Evolutionary conservation across 92 coral and sea anemone genomes (phyloP).

Genomic region (Meandrina meandrites): DNA sequence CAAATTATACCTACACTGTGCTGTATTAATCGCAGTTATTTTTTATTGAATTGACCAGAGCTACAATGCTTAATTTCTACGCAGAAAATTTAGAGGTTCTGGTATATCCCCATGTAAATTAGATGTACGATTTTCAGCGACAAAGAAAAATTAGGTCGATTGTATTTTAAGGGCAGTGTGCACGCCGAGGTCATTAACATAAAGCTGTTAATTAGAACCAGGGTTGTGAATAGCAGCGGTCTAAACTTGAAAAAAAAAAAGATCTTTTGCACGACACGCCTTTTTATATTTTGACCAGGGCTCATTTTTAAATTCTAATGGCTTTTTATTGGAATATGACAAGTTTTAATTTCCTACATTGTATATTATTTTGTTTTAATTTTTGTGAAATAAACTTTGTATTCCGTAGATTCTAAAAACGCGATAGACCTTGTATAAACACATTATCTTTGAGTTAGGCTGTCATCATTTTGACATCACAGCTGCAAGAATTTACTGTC

Average conservation of each 20-base stretch:
- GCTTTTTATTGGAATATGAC: neutral
- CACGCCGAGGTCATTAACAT: conserved; percentile 1
- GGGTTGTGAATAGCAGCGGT: neutral
- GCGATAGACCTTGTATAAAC: conserved; percentile 7
- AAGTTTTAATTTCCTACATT: neutral
- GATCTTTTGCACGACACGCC: neutral
- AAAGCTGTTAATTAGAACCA: neutral
- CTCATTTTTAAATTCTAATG: neutral
- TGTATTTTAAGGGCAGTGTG: neutral
- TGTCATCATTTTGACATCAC: conserved; percentile 1
- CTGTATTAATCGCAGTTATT: neutral
- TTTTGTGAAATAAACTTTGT: neutral
- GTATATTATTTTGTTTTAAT: neutral
- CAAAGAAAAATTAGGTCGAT: neutral
- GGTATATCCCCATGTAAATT: neutral
- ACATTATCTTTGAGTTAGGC: neutral
- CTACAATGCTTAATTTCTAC: neutral
- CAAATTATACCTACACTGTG: neutral
- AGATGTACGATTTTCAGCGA: neutral
- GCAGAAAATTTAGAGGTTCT: neutral
- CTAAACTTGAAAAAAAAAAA: neutral
- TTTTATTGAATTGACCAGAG: neutral
- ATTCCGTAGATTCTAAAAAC: neutral
- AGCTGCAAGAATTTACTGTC: neutral
- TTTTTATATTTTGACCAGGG: neutral